Percentiles rank a stretch among this genome's conserved stretches.
Conservation (phyloP, 2,888 invertebrate species). For the Ecliptopera silaceata region DNA sequence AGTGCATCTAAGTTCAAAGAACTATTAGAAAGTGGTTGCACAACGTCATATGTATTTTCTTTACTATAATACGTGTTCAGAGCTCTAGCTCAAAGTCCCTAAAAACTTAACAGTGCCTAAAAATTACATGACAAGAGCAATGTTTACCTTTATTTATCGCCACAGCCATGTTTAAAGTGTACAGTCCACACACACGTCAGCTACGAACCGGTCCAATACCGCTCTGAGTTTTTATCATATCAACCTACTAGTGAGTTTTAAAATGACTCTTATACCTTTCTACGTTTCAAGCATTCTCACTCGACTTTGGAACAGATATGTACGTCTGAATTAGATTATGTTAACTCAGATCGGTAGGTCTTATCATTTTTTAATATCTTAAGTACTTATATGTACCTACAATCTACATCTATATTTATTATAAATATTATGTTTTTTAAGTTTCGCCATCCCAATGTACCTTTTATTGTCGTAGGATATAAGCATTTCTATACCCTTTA, state of each 20-base stretch:
- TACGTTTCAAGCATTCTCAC: not conserved
- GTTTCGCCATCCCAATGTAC: too few relatives aligned
- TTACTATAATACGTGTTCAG: too few relatives aligned
- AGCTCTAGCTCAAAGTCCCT: too few relatives aligned
- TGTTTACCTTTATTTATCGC: constrained; percentile 67
- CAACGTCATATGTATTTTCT: too few relatives aligned
- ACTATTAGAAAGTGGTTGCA: not conserved
- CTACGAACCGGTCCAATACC: constrained; percentile 13
- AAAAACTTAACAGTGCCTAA: not conserved
- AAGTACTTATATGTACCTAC: too few relatives aligned
- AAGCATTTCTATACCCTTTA: too few relatives aligned
- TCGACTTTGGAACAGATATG: not conserved
- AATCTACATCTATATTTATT: too few relatives aligned
- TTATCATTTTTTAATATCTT: too few relatives aligned
- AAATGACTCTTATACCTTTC: not conserved
- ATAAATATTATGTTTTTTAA: too few relatives aligned
- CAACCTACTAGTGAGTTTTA: constrained; percentile 2
- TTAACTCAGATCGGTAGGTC: too few relatives aligned
- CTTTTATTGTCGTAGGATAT: too few relatives aligned
- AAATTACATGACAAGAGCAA: not conserved
- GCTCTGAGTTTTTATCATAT: constrained; percentile 7
- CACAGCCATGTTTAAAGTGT: constrained; percentile 57
- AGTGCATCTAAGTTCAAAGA: not conserved
- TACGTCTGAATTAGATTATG: not conserved
- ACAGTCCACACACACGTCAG: constrained; percentile 38